These are phyloP conservation scores for Nowickia ferox DNA, from an alignment of 2,888 invertebrate species.

Conservation along the genomic window DNA sequence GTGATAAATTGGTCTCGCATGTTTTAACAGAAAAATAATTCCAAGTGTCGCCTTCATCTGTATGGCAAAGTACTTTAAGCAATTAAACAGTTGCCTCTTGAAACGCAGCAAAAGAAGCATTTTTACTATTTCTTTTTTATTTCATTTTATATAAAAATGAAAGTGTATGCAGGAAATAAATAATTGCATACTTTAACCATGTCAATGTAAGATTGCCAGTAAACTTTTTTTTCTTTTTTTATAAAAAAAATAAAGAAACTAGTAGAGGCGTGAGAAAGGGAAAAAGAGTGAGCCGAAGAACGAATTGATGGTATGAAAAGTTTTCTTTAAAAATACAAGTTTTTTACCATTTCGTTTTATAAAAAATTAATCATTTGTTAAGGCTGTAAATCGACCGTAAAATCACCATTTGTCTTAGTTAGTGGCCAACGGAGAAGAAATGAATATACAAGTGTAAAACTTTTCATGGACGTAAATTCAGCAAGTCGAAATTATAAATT, in stretches of 20 bases:
- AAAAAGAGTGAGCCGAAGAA: not conserved
- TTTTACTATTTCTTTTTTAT: constrained; percentile 19
- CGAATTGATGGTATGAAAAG: constrained; percentile 37
- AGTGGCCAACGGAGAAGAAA: constrained; percentile 12
- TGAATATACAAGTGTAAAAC: not conserved
- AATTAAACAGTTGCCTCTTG: constrained; percentile 69
- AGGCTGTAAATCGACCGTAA: constrained; percentile 55
- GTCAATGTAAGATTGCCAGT: constrained; percentile 41
- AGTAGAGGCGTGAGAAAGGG: too few relatives aligned
- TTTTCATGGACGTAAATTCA: not conserved
- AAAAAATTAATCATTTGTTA: constrained; percentile 62
- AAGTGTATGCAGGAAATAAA: constrained; percentile 66
- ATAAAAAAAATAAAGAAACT: not conserved
- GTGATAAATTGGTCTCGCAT: constrained; percentile 72
- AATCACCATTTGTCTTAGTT: constrained; percentile 59
- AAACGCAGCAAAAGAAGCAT: constrained; percentile 28
- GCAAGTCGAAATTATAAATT: not conserved
- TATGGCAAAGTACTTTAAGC: constrained; percentile 60
- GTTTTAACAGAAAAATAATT: constrained; percentile 67
- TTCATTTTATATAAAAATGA: constrained; percentile 43
- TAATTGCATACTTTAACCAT: constrained; percentile 67
- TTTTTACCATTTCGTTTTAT: constrained; percentile 25
- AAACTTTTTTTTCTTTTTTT: not conserved
- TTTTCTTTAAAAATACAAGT: constrained; percentile 42
- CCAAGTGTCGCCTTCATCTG: constrained; percentile 67